Conservation (phyloP, 2,888 invertebrate species). For the Azorinus chamasolen region DNA sequence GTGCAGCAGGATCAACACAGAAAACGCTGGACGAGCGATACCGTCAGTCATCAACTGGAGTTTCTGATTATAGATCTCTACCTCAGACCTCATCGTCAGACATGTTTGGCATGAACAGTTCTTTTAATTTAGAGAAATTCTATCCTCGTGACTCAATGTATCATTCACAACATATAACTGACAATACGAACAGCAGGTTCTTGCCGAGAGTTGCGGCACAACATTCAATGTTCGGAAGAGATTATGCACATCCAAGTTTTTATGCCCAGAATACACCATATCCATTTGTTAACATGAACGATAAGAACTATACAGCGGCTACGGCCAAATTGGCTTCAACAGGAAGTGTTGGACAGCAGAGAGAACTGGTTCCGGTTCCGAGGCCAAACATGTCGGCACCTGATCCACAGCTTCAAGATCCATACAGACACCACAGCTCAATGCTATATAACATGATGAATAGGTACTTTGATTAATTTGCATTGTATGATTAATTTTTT, state of each 20-base stretch:
- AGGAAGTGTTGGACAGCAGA: constrained; percentile 75
- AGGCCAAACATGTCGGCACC: constrained; percentile 75
- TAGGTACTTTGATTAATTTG: constrained; percentile 74
- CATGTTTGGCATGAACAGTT: constrained; percentile 82
- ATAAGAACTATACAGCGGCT: constrained; percentile 81
- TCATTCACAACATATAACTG: constrained; percentile 81
- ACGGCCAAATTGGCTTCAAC: constrained; percentile 75
- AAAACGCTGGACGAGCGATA: constrained; percentile 85
- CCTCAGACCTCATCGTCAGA: constrained; percentile 80
- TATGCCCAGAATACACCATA: constrained; percentile 82
- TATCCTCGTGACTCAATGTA: constrained; percentile 83
- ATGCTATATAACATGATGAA: constrained; percentile 85
- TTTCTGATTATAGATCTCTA: constrained; percentile 81
- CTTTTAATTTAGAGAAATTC: constrained; percentile 84
- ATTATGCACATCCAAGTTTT: constrained; percentile 78
- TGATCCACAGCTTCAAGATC: constrained; percentile 82
- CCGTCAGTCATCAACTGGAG: constrained; percentile 77
- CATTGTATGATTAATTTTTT: not conserved
- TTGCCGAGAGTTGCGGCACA: constrained; percentile 81
- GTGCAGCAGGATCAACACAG: constrained; percentile 74
- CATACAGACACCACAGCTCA: constrained; percentile 80
- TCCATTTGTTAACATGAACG: constrained; percentile 83
- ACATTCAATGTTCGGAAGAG: constrained; percentile 81
- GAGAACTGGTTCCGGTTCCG: constrained; percentile 78
- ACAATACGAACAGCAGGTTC: constrained; percentile 82